These are phyloP conservation scores for Dicaeum eximium DNA, from an alignment of 2,113 vertebrate species.

Conservation along the genomic window DNA sequence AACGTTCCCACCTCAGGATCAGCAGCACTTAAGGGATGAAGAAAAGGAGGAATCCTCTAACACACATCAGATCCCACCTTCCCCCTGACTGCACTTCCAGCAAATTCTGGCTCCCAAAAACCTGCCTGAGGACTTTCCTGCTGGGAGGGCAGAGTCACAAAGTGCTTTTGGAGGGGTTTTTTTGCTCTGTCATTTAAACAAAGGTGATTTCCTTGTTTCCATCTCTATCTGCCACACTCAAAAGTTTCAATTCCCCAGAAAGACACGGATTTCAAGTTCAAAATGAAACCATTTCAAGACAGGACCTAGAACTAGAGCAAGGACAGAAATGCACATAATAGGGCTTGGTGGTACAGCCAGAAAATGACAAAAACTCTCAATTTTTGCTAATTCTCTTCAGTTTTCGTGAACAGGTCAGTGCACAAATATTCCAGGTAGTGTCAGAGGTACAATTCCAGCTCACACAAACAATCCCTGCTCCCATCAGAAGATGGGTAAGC, in stretches of 20 bases:
- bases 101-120: background rate
- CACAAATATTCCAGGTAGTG: background rate
- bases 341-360: background rate
- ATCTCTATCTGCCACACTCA: background rate
- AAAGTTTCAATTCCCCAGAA: background rate
- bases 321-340: background rate
- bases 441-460: background rate
- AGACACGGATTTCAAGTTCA: background rate
- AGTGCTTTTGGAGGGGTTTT: background rate
- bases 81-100: background rate
- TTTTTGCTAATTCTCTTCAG: background rate
- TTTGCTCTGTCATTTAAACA: background rate
- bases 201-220: background rate
- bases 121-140: background rate
- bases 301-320: background rate
- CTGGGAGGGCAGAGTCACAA: background rate
- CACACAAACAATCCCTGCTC: background rate
- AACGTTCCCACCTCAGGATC: background rate
- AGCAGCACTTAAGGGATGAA: background rate
- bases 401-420: background rate
- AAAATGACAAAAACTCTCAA: background rate
- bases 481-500: background rate
- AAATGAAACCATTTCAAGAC: background rate
- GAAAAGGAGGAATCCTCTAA: background rate
- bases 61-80: background rate